A percentile compares a stretch with the other conserved stretches of the same genome.
Conservation (phyloP, 23 tunicate species). For the Pegea sp. region DNA sequence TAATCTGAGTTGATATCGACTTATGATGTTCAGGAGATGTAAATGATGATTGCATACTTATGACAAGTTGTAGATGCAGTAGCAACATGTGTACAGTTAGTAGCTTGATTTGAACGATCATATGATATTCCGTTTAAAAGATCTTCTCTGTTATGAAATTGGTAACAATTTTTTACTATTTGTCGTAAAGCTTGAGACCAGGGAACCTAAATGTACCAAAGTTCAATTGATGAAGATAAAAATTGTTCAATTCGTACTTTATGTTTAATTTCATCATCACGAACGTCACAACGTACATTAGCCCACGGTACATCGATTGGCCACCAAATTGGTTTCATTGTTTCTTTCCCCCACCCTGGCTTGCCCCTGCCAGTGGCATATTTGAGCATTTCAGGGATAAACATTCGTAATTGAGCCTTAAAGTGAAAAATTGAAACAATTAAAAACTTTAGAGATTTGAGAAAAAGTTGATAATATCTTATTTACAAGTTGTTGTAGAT, state of each 20-base stretch:
- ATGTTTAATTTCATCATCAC: conserved; percentile 35
- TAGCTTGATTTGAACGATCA: too few relatives aligned
- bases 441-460: neutral
- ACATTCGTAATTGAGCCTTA: conserved; percentile 90
- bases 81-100: too few relatives aligned
- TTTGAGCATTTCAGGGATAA: conserved; percentile 86
- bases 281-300: conserved; percentile 50
- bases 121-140: too few relatives aligned
- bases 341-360: conserved; percentile 77
- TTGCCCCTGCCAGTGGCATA: conserved; percentile 71
- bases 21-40: neutral
- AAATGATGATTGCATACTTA: too few relatives aligned
- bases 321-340: conserved; percentile 81
- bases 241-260: conserved; percentile 5
- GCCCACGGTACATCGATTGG: conserved; percentile 95
- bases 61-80: too few relatives aligned
- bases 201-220: conserved; percentile 23
- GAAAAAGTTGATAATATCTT: too few relatives aligned
- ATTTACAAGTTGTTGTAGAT: neutral
- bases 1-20: neutral
- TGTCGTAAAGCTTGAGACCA: conserved; percentile 83
- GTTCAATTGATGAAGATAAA: neutral
- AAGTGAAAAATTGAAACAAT: neutral
- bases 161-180: conserved; percentile 65
- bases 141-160: conserved; percentile 53